Percentiles rank a stretch among this genome's conserved stretches.
These are phyloP conservation scores for Entomyzon cyanotis DNA, from an alignment of 2,113 vertebrate genomes.

Conservation along the genomic window DNA sequence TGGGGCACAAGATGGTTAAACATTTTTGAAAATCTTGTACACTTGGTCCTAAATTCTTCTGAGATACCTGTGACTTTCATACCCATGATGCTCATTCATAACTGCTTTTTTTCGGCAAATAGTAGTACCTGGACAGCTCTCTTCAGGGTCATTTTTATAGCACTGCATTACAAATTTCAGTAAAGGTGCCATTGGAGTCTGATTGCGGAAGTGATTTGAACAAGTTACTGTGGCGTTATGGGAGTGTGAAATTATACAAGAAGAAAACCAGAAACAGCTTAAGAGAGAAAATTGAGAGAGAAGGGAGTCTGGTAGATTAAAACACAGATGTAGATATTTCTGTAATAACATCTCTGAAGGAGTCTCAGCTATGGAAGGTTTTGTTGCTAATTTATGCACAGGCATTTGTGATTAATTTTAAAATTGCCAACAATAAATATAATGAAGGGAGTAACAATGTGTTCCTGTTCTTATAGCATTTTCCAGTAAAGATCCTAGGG, in stretches of 20 bases:
- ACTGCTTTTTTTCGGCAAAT: neutral
- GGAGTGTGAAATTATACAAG: neutral
- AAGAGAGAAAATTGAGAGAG: neutral
- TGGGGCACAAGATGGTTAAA: neutral
- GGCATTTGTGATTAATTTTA: neutral
- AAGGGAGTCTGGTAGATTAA: neutral
- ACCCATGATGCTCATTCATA: neutral
- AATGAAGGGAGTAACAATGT: neutral
- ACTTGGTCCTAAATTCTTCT: neutral
- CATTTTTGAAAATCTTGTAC: neutral
- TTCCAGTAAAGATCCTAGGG: neutral
- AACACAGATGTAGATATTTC: accelerated
- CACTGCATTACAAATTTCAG: neutral
- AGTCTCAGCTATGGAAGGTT: neutral
- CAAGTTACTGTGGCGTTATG: neutral
- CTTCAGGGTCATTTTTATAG: neutral
- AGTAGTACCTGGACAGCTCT: neutral
- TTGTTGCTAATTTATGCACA: neutral
- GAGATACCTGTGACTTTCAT: neutral
- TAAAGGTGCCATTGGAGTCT: neutral
- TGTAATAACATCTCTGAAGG: neutral
- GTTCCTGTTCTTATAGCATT: neutral
- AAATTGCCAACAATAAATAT: neutral
- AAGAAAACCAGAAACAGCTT: neutral
- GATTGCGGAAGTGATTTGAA: neutral